Evolutionary conservation across 2,797 vertebrate genomes (phyloP), one percentile per base, ranked within the genome.

Genomic region (Cuniculus paca): DNA sequence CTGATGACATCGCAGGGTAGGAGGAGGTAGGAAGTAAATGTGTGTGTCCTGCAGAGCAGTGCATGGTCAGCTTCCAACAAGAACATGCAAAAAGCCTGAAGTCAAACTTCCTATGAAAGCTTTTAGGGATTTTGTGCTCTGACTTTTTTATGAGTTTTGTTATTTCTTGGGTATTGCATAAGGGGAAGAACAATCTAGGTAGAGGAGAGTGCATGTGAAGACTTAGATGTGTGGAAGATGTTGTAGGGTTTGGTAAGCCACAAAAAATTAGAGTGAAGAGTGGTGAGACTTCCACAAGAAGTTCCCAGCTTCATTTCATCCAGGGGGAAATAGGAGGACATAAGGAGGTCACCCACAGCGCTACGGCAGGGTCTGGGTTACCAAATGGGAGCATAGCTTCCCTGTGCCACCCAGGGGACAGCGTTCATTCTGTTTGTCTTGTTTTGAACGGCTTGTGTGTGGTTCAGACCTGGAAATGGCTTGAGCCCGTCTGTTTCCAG

Each of bases 281-380:
- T 60, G 20, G 2, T 11, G 36, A 5, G 52, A 48, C n/a, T 52
- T 22, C 45, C 13, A 52, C 26, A 39, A 4, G 14, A 61, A 36
- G n/a, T 48, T 31, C 42, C 68, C 19, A 78, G 50, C 42, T 80
- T 39, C 24, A 72, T 24, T 10, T 50, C 34, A 52, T n/a, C 48
- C 16, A 19, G 34, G 6, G 28, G 34, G 6, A 65, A 45, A 50
- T 12, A 0, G 10, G 17, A 22, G 6, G 16, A 16, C 11, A 34
- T 17, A n/a, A 8, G 19, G 4, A 36, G 63, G 42, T 0, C 10
- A 17, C 31, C 24, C 6, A 0, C 4, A 19, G 10, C 68, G 50
- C 12, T 42, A 20, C 8, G 26, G 17, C 31, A 6, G 11, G 31
- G 3, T 11, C 19, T 28, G 1, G 24, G 16, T 31, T 20, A 5